These are phyloP conservation scores for Varanus salvator DNA, from an alignment of 2,113 vertebrate genomes.

Conservation along the genomic window DNA sequence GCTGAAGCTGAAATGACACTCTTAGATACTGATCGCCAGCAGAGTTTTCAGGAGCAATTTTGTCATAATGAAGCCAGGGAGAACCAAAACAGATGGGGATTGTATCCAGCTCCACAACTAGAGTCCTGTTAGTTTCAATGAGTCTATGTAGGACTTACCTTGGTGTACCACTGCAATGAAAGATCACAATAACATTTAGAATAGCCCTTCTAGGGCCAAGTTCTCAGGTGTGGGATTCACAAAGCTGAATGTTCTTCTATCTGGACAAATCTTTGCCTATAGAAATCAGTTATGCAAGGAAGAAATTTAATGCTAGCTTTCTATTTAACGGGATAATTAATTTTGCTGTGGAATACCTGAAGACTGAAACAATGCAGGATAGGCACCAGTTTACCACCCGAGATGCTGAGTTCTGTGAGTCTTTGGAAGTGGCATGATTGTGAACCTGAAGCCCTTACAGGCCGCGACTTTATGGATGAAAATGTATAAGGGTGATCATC, in stretches of 20 bases:
- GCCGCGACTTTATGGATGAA: not conserved
- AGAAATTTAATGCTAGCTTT: not conserved
- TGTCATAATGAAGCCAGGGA: not conserved
- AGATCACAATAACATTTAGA: not conserved
- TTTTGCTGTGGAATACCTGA: not conserved
- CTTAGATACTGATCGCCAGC: no score
- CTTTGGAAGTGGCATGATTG: not conserved
- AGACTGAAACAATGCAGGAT: not conserved
- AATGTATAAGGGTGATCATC: conserved; percentile 23
- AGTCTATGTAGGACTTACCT: no score
- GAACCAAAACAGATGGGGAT: not conserved
- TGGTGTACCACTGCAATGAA: not conserved
- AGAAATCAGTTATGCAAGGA: not conserved
- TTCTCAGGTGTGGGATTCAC: no score
- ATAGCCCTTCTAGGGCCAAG: no score
- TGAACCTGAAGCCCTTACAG: not conserved
- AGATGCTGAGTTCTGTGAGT: not conserved
- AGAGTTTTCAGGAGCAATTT: not conserved
- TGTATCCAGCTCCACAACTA: no score
- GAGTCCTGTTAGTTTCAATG: no score
- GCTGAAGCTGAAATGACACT: no score
- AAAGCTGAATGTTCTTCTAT: not conserved
- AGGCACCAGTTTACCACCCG: not conserved
- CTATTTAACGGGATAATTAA: not conserved
- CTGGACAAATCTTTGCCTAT: not conserved